Evolutionary conservation across 2,113 vertebrate species (phyloP), one percentile per base, ranked within the genome.

Genomic region (Platichthys stellatus): DNA sequence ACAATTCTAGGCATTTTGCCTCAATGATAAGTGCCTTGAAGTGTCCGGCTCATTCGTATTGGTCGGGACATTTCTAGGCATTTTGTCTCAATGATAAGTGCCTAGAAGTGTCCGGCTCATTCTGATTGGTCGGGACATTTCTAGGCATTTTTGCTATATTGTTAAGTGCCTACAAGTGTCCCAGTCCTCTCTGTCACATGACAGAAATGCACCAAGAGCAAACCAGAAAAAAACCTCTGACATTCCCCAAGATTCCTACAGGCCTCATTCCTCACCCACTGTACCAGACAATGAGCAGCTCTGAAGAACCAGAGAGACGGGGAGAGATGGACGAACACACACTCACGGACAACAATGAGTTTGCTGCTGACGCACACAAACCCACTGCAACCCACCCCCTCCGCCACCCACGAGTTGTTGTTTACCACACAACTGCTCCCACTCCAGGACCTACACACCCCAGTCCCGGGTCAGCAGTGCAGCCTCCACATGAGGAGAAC

Each of bases 231-330:
- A 69, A 60, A 61, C 58, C 49, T 82, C 72, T 80, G 81, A 87
- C 71, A 65, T 76, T 85, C 81, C 72, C 71, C 65, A 74, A 78
- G 82, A 63, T 67, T 82, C 84, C 81, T 71, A 85, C 85, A 80
- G 71, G 64, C 81, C 72, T 78, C 83, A 80, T 85, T 89, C 86
- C 67, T 86, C 74, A 65, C 68, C 84, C 79, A 87, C 92, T 81
- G 83, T 80, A 82, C 49, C 57, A 78, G 51, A 92, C 90, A 93
- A 91, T 88, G 49, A 79, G 54, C 80, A 54, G 72, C 76, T 79
- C 66, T n/a, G 66, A 86, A 21, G 75, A 83, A 70, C 62, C 72
- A 35, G 64, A 63, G 26, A 77, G 43, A 56, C n/a, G 20, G 21
- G 24, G 54, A 31, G 57, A 76, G 71, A 86, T 59, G 63, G 43